phyloP scores from a whole-genome alignment of 1,140 invertebrate genomes.

The Drosophila melanogaster region Release_6_plus_ISO1_MT NT_037436.4:13212001-13212500 shows the following conservation, averaged over 20 bases:
- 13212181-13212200: background rate
- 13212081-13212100: constrained; percentile 13
- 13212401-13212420: constrained; percentile 88
- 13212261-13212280: constrained; percentile 18
- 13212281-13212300: constrained; percentile 4
- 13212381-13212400: constrained; percentile 88
- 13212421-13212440: constrained; percentile 87
- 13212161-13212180: too few relatives aligned
- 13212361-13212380: constrained; percentile 87
- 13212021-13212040: constrained; percentile 24
- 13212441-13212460: background rate
- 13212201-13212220: constrained; percentile 2
- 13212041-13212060: constrained; percentile 37
- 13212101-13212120: constrained; percentile 8
- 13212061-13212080: constrained; percentile 37
- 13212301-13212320: constrained; percentile 5
- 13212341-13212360: background rate
- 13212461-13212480: background rate
- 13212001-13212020: constrained; percentile 23
- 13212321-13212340: constrained; percentile 4
- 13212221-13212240: background rate
- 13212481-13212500: background rate
- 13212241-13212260: constrained; percentile 26
- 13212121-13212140: too few relatives aligned
- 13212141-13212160: too few relatives aligned